Conservation (phyloP, 2,888 invertebrate genomes). For the Oeneis ivallda region DNA sequence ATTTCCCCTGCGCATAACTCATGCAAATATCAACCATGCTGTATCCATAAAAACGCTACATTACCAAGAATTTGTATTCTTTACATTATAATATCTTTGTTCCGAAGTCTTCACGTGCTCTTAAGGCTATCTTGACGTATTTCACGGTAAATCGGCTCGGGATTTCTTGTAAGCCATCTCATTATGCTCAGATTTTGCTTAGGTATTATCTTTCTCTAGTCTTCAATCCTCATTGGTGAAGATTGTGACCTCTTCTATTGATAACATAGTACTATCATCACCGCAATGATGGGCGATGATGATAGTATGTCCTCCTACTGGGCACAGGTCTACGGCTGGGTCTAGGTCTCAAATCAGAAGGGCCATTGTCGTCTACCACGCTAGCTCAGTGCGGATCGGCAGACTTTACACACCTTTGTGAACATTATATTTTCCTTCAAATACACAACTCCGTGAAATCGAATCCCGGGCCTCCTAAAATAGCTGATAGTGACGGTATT, state of each 20-base stretch:
- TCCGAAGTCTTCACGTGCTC: slow-evolving; percentile 45
- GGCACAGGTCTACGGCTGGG: too few relatives aligned
- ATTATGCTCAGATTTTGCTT: slow-evolving; percentile 26
- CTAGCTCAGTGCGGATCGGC: too few relatives aligned
- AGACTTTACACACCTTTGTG: too few relatives aligned
- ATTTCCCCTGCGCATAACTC: slow-evolving; percentile 14
- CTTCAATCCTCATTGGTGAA: neutral
- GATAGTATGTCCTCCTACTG: too few relatives aligned
- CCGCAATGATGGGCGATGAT: neutral
- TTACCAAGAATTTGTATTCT: slow-evolving; percentile 13
- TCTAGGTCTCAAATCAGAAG: too few relatives aligned
- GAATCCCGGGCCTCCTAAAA: too few relatives aligned
- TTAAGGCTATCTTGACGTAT: slow-evolving; percentile 49
- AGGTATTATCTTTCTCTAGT: neutral
- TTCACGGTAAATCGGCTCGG: slow-evolving; percentile 47
- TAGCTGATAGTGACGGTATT: too few relatives aligned
- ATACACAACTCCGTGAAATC: too few relatives aligned
- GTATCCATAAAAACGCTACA: slow-evolving; percentile 14
- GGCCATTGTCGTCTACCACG: too few relatives aligned
- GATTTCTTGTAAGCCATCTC: slow-evolving; percentile 39
- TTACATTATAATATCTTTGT: slow-evolving; percentile 21
- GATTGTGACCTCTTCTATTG: neutral
- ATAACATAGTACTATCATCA: neutral
- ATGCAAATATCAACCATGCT: slow-evolving; percentile 19
- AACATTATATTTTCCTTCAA: too few relatives aligned